Base-by-base conservation (phyloP, 2,113 vertebrate genomes). In the Columba livia region DNA sequence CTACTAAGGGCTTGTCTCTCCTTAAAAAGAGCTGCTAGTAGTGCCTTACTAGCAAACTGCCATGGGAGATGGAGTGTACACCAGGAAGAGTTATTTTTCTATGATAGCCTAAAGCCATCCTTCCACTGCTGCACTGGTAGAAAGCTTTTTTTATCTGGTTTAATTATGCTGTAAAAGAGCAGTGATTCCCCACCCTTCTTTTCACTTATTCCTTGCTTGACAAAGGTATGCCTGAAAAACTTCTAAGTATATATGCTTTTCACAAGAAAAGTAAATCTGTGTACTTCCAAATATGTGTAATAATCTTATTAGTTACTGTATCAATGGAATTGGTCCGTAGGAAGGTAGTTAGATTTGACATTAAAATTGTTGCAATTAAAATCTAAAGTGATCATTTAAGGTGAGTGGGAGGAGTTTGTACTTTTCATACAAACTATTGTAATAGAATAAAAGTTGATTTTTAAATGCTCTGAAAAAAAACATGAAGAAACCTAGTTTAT, bases 1-100 rank as follows among this genome's bases (percentile, higher is more conserved):
- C 90, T 96, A 2, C 75, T 78, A 88, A 91, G 88, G 67, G 51
- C 48, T 89, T 92, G 42, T 90, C 51, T 88, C 40, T 93, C 74
- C 88, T 84, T 84, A 44, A 89, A 91, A 81, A 92, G 80, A 48
- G 81, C 71, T 94, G 72, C 83, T 93, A 67, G 54, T 94, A 85
- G 67, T 92, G 64, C 67, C 34, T 70, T 83, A 3, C 72, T 96
- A 92, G 94, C 92, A 84, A 88, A 54, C 36, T 94, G 86, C 92
- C 94, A 86, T 23, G 88, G 83, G 88, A 86, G 64, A 67, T 65
- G 62, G 4, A 81, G 51, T 34, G 9, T 5, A 13, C 38, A 60
- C 57, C 78, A 92, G 51, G 24, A 73, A 54, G 71, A 36, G 64
- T 34, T 69, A 12, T 90, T 84, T 44, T 72, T 51, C 60, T 84